Base-by-base conservation (phyloP, 2,888 invertebrate genomes). In the Orthosia gracilis region DNA sequence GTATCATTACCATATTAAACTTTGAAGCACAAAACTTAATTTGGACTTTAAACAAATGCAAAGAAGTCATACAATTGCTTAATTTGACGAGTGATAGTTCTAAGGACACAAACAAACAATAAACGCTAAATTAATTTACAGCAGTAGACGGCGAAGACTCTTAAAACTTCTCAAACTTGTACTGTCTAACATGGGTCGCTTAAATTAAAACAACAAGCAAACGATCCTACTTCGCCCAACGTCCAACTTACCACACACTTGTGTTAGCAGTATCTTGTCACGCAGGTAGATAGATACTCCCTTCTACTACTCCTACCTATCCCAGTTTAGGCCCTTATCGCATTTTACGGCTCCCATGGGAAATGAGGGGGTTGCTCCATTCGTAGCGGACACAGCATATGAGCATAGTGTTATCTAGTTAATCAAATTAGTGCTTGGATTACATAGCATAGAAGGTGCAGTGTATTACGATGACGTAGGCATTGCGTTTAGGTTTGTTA, bases 281-380 rank as follows among this genome's bases (percentile, higher is more conserved):
- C 50, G 31, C 83, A 73, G 80, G 69, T 81, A 71, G 40, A 66
- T 52, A 57, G 49, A 54, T 49, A 50, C 18, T 77, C 26, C n/a
- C 17, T 40, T 1, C 40, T 62, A 26, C 65, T n/a, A 45, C 47
- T 18, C 9, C 62, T 57, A 49, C 65, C 55, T 55, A 67, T 57
- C 50, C 69, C 57, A 64, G 84, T 84, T 80, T 58, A 52, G 61
- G 68, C 64, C 82, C 71, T 82, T 85, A 85, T 77, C 78, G 69
- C 82, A 57, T 80, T 66, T 80, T 80, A 84, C 65, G 70, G 55
- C 71, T 26, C 82, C 81, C 81, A 23, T 21, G 82, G 82, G 82
- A 80, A 76, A 84, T 84, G 75, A 69, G 67, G 66, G 69, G 67
- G 84, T 50, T 84, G 69, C 26, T 66, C 65, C 61, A 79, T 83